phyloP scores from a whole-genome alignment of 2,888 invertebrate genomes.

The Rutpela maculata region DNA sequence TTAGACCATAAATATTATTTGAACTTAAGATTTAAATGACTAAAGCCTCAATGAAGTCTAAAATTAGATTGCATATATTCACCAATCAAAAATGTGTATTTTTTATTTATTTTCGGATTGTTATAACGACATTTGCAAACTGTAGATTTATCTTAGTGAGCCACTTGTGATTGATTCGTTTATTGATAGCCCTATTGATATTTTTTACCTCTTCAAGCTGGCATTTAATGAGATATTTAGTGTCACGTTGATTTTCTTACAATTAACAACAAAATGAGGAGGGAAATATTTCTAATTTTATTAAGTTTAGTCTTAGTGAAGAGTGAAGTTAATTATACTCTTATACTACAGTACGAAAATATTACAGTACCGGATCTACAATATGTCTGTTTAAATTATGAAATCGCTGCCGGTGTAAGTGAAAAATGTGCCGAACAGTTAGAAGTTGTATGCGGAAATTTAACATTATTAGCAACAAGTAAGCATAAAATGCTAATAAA shows the following conservation, averaged over 20 bases:
- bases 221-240: neutral
- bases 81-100: no score
- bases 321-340: neutral
- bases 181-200: slow-evolving; percentile 12
- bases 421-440: slow-evolving; percentile 23
- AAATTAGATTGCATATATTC: no score
- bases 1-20: no score
- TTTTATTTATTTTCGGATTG: no score
- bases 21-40: no score
- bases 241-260: neutral
- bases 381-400: neutral
- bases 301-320: slow-evolving; percentile 19
- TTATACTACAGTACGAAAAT: neutral
- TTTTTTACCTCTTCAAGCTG: slow-evolving; percentile 13
- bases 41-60: no score
- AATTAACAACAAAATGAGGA: slow-evolving; percentile 8
- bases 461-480: slow-evolving; percentile 7
- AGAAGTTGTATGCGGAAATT: slow-evolving; percentile 9
- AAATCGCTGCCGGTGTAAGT: neutral
- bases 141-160: neutral
- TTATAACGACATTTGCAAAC: no score
- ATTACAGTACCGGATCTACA: neutral
- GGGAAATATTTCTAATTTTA: neutral
- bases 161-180: slow-evolving; percentile 18
- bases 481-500: neutral